phyloP scores from a whole-genome alignment of 2,888 invertebrate species.

The Carterocephalus palaemon region DNA sequence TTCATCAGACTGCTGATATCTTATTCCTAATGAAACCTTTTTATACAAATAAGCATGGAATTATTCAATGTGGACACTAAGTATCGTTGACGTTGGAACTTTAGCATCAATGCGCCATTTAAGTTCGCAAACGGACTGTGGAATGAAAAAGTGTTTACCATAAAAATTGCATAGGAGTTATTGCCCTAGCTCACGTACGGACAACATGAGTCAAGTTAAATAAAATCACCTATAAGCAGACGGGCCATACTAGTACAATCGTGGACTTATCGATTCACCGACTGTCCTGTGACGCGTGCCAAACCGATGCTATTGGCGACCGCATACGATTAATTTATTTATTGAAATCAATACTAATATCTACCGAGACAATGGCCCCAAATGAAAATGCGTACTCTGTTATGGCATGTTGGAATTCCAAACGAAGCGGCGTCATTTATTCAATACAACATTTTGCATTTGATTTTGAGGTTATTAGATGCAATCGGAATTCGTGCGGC shows the following conservation, averaged over 20 bases:
- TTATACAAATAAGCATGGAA: constrained; percentile 23
- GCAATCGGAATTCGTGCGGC: constrained; percentile 75
- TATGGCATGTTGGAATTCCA: constrained; percentile 76
- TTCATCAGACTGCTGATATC: constrained; percentile 12
- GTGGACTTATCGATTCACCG: constrained; percentile 67
- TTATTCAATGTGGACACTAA: constrained; percentile 22
- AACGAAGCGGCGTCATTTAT: constrained; percentile 73
- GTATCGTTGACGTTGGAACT: constrained; percentile 7
- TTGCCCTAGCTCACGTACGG: constrained; percentile 65
- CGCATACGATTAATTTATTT: constrained; percentile 77
- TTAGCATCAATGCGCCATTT: constrained; percentile 10
- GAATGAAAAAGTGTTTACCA: constrained; percentile 47
- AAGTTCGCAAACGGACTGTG: constrained; percentile 2
- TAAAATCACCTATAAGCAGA: constrained; percentile 58
- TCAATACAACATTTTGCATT: constrained; percentile 77
- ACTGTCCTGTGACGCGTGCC: constrained; percentile 70
- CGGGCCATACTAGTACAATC: constrained; percentile 56
- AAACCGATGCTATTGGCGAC: constrained; percentile 70
- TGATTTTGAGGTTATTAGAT: constrained; percentile 78
- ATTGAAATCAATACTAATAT: constrained; percentile 79
- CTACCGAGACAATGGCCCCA: constrained; percentile 75
- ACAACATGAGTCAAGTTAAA: constrained; percentile 67
- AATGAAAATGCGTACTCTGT: constrained; percentile 75
- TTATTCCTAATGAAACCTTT: constrained; percentile 23
- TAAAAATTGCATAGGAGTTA: constrained; percentile 68